phyloP scores from a whole-genome alignment of 2,888 invertebrate genomes.

The Microplitis deprimator region DNA sequence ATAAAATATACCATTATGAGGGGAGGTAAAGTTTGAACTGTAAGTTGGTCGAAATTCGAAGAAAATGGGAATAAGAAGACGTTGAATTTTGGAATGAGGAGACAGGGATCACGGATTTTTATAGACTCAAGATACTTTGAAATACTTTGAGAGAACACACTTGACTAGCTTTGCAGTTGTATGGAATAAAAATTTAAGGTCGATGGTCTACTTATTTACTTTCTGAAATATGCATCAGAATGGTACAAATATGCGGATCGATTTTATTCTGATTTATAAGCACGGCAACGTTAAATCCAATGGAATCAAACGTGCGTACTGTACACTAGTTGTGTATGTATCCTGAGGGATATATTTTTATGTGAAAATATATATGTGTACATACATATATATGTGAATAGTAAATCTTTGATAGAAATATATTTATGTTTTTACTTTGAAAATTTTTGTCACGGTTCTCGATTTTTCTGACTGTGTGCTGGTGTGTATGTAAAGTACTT shows the following conservation, averaged over 20 bases:
- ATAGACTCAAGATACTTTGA: not conserved
- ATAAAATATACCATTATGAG: not conserved
- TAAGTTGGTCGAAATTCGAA: not conserved
- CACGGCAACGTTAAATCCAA: conserved; percentile 34
- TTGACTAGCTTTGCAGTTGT: not conserved
- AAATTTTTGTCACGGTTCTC: conserved; percentile 4
- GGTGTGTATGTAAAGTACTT: conserved; percentile 11
- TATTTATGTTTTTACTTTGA: conserved; percentile 2
- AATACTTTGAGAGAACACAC: not conserved
- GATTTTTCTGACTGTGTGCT: conserved; percentile 3
- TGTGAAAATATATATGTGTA: conserved; percentile 13
- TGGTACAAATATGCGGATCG: conserved; percentile 50
- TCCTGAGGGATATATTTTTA: not conserved
- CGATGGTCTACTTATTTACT: conserved; percentile 6
- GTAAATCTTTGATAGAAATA: not conserved
- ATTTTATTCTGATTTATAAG: conserved; percentile 45
- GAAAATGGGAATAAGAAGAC: not conserved
- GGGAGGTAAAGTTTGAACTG: not conserved
- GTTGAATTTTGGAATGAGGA: not conserved
- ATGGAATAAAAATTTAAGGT: conserved; percentile 1
- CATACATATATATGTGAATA: not conserved
- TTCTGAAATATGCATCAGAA: conserved; percentile 14
- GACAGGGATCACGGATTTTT: not conserved
- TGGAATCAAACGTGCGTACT: conserved; percentile 25
- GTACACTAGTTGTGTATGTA: not conserved